Percentiles rank a stretch among this genome's conserved stretches.
phyloP scores from a whole-genome alignment of 1,140 invertebrate genomes.

The Tetragnatha versicolor region DNA sequence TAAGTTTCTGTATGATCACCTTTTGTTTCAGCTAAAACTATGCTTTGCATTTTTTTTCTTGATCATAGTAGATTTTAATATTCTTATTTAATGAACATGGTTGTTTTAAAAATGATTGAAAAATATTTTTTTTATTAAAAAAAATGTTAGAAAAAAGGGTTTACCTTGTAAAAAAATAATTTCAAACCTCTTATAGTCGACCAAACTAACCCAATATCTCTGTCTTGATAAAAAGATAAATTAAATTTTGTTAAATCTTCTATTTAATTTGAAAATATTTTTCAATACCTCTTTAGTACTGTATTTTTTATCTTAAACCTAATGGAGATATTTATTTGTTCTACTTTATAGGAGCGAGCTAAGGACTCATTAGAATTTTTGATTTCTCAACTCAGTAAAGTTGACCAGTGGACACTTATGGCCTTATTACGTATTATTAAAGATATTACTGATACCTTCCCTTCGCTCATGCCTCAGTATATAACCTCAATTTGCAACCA shows the following conservation, averaged over 20 bases:
- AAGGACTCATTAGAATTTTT: conserved; percentile 82
- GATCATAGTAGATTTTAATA: background rate
- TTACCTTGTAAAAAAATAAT: too few relatives aligned
- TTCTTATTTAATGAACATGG: too few relatives aligned
- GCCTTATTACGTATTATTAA: conserved; percentile 78
- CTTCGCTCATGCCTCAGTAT: conserved; percentile 77
- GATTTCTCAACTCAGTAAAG: conserved; percentile 74
- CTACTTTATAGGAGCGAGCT: conserved; percentile 72
- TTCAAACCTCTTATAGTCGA: too few relatives aligned
- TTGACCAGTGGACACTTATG: conserved; percentile 74
- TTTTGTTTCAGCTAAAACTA: background rate
- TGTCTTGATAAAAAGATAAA: too few relatives aligned
- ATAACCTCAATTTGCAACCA: conserved; percentile 75
- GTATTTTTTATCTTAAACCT: too few relatives aligned
- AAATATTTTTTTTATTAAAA: too few relatives aligned
- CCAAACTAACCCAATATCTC: too few relatives aligned
- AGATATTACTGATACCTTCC: conserved; percentile 77
- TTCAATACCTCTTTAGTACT: too few relatives aligned
- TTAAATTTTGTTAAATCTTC: background rate
- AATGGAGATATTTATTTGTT: too few relatives aligned
- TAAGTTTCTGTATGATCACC: conserved; percentile 48
- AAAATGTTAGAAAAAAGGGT: too few relatives aligned
- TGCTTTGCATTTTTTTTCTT: background rate
- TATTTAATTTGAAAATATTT: background rate
- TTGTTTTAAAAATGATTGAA: too few relatives aligned